Base-by-base conservation (phyloP, 2,113 vertebrate genomes). In the Phalacrocorax pelagicus region DNA sequence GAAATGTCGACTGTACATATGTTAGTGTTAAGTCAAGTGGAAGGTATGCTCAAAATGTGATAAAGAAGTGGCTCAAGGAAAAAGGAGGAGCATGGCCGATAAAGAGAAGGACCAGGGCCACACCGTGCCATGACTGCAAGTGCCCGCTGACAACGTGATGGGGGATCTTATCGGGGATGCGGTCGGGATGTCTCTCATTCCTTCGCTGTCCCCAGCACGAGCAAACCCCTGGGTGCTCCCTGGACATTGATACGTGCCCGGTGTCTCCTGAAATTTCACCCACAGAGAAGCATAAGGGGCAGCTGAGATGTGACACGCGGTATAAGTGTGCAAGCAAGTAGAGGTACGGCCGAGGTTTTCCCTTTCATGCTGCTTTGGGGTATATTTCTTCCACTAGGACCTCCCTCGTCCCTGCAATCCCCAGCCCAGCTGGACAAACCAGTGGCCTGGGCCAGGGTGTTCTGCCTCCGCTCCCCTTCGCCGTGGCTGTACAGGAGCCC, bases 1-100 rank as follows among this genome's bases (percentile, higher is more conserved):
- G 95, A 34, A 81, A 88, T 78, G 90, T 65, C 22, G 36, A 46
- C 61, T 51, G 75, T 81, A 77, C 73, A 54, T 30, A 49, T 94
- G 95, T 85, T 71, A 61, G 94, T 63, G 92, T 71, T 42, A 85
- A 97, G 89, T 97, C 94, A 96, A 96, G 96, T 89, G 96, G 94
- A 96, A 95, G 95, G 95, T 92, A 95, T 95, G 96, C 91, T 95
- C 58, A 0, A 4, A 92, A 78, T 73, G 89, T n/a, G 91, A 95
- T 95, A 96, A 93, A 52, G 87, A 58, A 74, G 94, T 75, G 86
- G 90, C 94, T 96, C 85, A 70, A 86, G 92, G 83, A 42, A 88
- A 40, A 74, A 73, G 88, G 92, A 78, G 91, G 38, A 88, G 77
- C 55, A 21, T 0, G 4, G 58, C 42, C 79, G 93, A 96, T 95